Evolutionary conservation across 2,113 vertebrate genomes (phyloP).

Genomic region (Leptosomus discolor): DNA sequence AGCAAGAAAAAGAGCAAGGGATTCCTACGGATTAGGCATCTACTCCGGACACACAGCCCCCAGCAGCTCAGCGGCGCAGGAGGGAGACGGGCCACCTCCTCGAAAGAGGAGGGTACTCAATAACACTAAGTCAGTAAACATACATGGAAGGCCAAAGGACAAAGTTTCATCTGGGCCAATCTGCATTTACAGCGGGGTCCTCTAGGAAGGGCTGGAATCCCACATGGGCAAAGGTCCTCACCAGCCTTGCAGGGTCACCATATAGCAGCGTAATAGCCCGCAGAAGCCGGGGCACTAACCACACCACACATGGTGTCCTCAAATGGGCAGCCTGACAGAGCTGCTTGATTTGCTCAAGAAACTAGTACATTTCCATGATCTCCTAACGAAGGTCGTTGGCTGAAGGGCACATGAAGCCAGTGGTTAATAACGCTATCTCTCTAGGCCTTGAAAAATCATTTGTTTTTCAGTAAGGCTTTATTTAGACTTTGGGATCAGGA

Average conservation of each 20-base stretch:
- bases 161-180: background rate
- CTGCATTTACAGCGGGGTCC: slow-evolving; percentile 1
- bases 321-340: accelerated
- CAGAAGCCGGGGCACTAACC: background rate
- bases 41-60: background rate
- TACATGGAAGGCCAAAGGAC: background rate
- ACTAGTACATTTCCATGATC: background rate
- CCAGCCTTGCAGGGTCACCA: background rate
- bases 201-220: background rate
- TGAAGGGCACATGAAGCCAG: slow-evolving; percentile 12
- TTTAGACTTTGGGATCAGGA: slow-evolving; percentile 1
- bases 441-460: background rate
- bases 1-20: slow-evolving; percentile 16
- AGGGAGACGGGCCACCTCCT: background rate
- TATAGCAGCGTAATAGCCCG: background rate
- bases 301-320: background rate
- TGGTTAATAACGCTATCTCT: background rate
- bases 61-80: background rate
- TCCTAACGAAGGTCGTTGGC: background rate
- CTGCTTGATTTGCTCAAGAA: background rate
- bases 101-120: background rate
- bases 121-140: background rate
- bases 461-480: slow-evolving; percentile 18
- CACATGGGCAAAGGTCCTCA: background rate
- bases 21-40: slow-evolving; percentile 1